phyloP scores from a whole-genome alignment of 2,888 invertebrate species.

The Agrotis clavis region DNA sequence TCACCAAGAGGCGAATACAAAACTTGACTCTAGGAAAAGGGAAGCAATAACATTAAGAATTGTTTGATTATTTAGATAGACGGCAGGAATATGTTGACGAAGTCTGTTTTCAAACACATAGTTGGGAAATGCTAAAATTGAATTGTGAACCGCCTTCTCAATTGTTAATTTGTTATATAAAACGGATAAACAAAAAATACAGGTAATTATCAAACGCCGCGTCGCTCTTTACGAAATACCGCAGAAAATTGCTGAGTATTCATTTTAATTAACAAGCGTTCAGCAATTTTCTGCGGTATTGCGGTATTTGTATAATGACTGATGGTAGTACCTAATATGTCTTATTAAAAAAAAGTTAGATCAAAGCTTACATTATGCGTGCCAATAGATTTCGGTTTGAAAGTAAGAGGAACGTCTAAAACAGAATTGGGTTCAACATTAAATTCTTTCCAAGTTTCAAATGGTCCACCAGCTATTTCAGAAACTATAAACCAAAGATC shows the following conservation, averaged over 20 bases:
- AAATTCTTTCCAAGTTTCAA: constrained; percentile 84
- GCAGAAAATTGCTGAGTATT: too few relatives aligned
- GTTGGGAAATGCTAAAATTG: too few relatives aligned
- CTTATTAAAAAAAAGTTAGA: neutral
- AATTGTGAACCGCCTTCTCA: too few relatives aligned
- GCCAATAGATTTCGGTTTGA: constrained; percentile 84
- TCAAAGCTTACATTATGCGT: constrained; percentile 80
- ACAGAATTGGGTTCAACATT: constrained; percentile 83
- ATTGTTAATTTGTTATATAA: too few relatives aligned
- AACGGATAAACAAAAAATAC: too few relatives aligned
- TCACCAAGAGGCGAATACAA: constrained; percentile 86
- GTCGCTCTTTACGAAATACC: too few relatives aligned
- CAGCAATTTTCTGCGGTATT: too few relatives aligned
- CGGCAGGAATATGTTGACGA: neutral
- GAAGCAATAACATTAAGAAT: constrained; percentile 7
- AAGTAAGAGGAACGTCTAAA: constrained; percentile 83
- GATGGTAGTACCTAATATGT: too few relatives aligned
- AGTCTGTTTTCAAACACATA: too few relatives aligned
- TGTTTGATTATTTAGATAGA: neutral
- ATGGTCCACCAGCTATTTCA: constrained; percentile 82
- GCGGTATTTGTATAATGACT: too few relatives aligned
- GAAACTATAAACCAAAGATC: constrained; percentile 84
- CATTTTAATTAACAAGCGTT: too few relatives aligned
- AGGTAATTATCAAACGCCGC: too few relatives aligned
- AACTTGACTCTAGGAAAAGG: constrained; percentile 77